These are phyloP conservation scores for Pediacus dermestoides DNA, from an alignment of 2,888 invertebrate species.

Conservation along the genomic window DNA sequence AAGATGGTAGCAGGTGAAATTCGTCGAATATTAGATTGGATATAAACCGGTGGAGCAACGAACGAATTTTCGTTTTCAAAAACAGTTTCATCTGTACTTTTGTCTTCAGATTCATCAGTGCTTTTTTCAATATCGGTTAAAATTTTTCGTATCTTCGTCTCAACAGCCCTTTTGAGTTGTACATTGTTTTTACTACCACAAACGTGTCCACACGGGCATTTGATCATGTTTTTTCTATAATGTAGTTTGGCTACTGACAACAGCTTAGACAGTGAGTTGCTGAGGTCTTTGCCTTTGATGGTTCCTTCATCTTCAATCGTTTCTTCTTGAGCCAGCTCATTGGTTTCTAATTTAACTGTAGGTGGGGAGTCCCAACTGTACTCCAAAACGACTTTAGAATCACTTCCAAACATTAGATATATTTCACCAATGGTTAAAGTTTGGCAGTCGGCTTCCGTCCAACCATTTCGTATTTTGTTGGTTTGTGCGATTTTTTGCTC, in stretches of 20 bases:
- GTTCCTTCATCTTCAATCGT: slow-evolving; percentile 15
- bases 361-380: slow-evolving; percentile 69
- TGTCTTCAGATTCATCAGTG: slow-evolving; percentile 20
- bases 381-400: slow-evolving; percentile 71
- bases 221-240: slow-evolving; percentile 45
- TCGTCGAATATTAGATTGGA: slow-evolving; percentile 20
- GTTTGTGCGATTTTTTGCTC: too few relatives aligned
- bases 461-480: slow-evolving; percentile 62
- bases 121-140: slow-evolving; percentile 22
- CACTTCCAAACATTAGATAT: slow-evolving; percentile 78
- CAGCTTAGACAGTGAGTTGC: slow-evolving; percentile 53
- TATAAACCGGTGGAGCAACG: slow-evolving; percentile 16
- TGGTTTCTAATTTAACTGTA: slow-evolving; percentile 10
- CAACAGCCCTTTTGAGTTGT: slow-evolving; percentile 26
- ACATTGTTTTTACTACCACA: slow-evolving; percentile 42
- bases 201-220: slow-evolving; percentile 58
- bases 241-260: slow-evolving; percentile 55
- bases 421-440: slow-evolving; percentile 85
- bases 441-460: slow-evolving; percentile 73
- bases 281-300: slow-evolving; percentile 28
- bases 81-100: slow-evolving; percentile 18
- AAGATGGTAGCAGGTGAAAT: slow-evolving; percentile 14
- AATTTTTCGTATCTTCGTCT: slow-evolving; percentile 26
- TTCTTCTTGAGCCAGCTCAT: background rate
- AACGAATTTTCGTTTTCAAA: slow-evolving; percentile 18